A percentile compares a stretch with the other conserved stretches of the same genome.
phyloP scores from a whole-genome alignment of 2,113 vertebrate species.

The Mirounga angustirostris region DNA sequence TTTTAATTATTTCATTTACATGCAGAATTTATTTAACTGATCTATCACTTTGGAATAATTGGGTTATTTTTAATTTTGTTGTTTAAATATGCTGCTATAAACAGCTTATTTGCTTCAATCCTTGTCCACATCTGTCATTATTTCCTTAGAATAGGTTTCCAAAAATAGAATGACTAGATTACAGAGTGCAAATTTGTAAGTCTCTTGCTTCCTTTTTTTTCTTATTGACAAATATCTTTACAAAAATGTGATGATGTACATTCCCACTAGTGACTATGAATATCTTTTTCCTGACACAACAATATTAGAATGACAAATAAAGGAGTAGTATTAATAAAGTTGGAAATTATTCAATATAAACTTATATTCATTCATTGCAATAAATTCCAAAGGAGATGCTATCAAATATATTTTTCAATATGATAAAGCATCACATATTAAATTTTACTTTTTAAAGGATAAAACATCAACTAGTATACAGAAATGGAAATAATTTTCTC shows the following conservation, averaged over 20 bases:
- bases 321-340: not conserved
- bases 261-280: not conserved
- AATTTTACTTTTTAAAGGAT: not conserved
- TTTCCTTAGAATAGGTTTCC: not conserved
- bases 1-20: not conserved
- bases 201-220: not conserved
- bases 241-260: not conserved
- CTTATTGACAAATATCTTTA: conserved; percentile 30
- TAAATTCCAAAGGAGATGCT: not conserved
- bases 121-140: not conserved
- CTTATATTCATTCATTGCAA: not conserved
- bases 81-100: conserved; percentile 33
- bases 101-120: not conserved
- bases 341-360: conserved; percentile 7
- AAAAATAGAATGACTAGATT: conserved; percentile 19
- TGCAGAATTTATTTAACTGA: not conserved
- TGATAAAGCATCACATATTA: not conserved
- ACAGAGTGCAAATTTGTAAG: not conserved
- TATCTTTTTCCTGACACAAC: not conserved
- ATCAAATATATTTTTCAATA: not conserved
- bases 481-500: not conserved
- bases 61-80: not conserved
- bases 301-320: not conserved
- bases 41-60: not conserved
- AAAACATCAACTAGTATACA: not conserved